These are phyloP conservation scores for Nemotelus pantherinus DNA, from an alignment of 2,888 invertebrate genomes.

Conservation along the genomic window DNA sequence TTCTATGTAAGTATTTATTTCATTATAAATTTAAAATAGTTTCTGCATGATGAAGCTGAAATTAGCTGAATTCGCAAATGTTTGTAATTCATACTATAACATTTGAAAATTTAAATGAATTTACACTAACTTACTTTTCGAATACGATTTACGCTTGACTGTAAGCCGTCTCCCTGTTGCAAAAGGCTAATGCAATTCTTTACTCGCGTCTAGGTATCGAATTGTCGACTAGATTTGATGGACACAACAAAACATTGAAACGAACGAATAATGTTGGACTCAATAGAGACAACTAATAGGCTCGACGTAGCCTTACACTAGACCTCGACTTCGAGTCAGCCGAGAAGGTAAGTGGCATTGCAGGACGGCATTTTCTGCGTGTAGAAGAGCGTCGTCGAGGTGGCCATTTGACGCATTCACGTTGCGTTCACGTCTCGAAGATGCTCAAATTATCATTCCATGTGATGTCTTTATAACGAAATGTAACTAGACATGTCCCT, in stretches of 20 bases:
- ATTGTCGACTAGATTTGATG: conserved; percentile 48
- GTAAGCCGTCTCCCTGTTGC: background rate
- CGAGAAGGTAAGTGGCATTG: background rate
- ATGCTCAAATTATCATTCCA: conserved; percentile 51
- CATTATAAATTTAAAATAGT: no score
- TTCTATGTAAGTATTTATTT: no score
- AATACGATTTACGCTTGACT: no score
- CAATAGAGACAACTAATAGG: conserved; percentile 40
- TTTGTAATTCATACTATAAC: no score
- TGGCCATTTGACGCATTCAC: conserved; percentile 51
- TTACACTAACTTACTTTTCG: no score
- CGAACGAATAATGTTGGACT: conserved; percentile 36
- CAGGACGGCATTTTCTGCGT: background rate
- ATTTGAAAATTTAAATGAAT: no score
- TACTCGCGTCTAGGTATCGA: conserved; percentile 25
- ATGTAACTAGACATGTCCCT: conserved; percentile 40
- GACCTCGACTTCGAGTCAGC: background rate
- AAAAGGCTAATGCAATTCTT: background rate
- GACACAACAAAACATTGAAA: conserved; percentile 49
- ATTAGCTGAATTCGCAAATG: no score
- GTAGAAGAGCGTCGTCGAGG: conserved; percentile 46
- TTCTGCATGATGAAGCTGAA: no score
- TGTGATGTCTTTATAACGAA: conserved; percentile 52
- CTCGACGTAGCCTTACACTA: background rate
- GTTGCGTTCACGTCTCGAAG: conserved; percentile 44